phyloP scores from a whole-genome alignment of 2,113 vertebrate genomes.

The Xiphorhynchus elegans region DNA sequence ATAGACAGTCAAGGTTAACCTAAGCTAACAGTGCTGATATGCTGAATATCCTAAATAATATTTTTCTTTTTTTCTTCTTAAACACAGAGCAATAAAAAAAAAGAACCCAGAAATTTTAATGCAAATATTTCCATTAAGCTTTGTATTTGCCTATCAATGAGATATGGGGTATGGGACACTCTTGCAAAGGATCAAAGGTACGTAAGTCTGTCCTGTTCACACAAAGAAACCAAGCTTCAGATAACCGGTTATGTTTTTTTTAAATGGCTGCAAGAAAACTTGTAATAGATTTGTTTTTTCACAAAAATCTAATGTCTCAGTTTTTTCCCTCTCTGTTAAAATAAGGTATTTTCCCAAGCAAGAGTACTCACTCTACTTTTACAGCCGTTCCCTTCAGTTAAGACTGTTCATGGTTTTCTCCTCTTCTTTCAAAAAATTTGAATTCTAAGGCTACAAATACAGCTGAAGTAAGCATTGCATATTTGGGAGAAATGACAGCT shows the following conservation, averaged over 20 bases:
- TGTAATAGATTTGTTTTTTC: background rate
- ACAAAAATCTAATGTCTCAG: background rate
- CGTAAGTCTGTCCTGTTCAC: background rate
- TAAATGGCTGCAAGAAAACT: background rate
- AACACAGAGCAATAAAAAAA: constrained; percentile 74
- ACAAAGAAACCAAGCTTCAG: background rate
- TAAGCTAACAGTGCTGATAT: background rate
- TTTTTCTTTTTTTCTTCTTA: background rate
- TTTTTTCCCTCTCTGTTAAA: background rate
- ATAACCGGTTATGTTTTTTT: background rate
- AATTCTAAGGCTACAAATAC: background rate
- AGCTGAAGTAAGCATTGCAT: background rate
- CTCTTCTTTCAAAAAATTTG: background rate
- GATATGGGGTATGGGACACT: constrained; percentile 87
- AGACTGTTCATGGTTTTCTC: background rate
- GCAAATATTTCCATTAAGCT: constrained; percentile 84
- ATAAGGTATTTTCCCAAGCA: background rate
- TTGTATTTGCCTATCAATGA: constrained; percentile 84
- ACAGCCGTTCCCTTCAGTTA: background rate
- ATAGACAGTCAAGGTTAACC: background rate
- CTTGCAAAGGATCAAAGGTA: constrained; percentile 83
- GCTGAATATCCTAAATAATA: background rate
- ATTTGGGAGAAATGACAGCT: background rate
- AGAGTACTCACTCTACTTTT: background rate
- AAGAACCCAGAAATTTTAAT: constrained; percentile 77